Evolutionary conservation across 92 coral and sea anemone genomes (phyloP).

Genomic region (Zoanthus sociatus): DNA sequence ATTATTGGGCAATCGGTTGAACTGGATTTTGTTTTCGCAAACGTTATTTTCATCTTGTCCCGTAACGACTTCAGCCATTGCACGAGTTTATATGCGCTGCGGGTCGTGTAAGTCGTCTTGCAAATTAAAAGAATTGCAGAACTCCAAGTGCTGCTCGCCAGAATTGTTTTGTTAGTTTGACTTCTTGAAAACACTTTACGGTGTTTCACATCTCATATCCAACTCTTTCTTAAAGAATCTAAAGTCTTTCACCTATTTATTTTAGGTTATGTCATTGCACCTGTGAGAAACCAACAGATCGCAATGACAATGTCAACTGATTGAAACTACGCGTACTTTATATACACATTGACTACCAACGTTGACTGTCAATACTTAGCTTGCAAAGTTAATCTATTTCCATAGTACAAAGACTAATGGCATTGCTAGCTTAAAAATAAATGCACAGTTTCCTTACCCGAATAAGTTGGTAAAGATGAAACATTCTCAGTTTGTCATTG

Average conservation of each 20-base stretch:
- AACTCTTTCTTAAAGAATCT: not conserved
- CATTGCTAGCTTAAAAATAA: not conserved
- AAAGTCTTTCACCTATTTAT: not conserved
- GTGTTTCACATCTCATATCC: not conserved
- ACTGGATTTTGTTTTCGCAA: not conserved
- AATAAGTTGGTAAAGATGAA: conserved; percentile 62
- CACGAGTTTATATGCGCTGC: not conserved
- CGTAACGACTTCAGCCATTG: not conserved
- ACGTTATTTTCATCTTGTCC: not conserved
- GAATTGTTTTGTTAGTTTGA: not conserved
- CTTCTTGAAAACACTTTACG: not conserved
- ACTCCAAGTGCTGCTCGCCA: not conserved
- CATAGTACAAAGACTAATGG: not conserved
- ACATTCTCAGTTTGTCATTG: conserved; percentile 44
- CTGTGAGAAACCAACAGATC: not conserved
- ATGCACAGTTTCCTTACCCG: conserved; percentile 52
- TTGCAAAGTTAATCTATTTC: not conserved
- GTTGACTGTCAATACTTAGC: too few relatives aligned
- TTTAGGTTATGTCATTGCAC: not conserved
- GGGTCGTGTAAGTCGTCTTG: not conserved
- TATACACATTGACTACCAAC: not conserved
- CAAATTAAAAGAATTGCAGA: too few relatives aligned
- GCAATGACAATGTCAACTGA: not conserved
- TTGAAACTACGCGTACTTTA: not conserved
- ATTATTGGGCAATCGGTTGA: not conserved